Evolutionary conservation across 2,888 invertebrate genomes (phyloP).

Genomic region (Hypercompe scribonia): DNA sequence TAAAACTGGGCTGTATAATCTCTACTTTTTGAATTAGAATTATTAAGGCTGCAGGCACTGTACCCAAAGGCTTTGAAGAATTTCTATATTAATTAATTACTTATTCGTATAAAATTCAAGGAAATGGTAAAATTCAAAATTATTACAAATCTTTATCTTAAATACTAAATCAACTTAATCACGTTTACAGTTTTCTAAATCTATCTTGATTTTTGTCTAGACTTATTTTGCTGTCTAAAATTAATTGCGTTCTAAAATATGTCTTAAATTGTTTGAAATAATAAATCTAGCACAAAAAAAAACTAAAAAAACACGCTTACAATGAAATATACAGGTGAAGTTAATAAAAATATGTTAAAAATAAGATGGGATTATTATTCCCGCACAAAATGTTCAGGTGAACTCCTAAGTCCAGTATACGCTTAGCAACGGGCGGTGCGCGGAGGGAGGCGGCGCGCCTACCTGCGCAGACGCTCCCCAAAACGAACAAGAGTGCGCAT

Average conservation of each 20-base stretch:
- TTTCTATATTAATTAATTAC: neutral
- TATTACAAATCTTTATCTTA: neutral
- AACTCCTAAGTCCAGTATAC: slow-evolving; percentile 54
- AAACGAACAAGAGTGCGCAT: slow-evolving; percentile 85
- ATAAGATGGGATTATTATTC: slow-evolving; percentile 14
- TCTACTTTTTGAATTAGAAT: neutral
- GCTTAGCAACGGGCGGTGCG: slow-evolving; percentile 62
- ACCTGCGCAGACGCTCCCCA: slow-evolving; percentile 85
- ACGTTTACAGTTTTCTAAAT: neutral
- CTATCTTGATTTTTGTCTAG: neutral
- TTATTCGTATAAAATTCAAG: too few relatives aligned
- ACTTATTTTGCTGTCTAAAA: neutral
- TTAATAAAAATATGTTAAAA: too few relatives aligned
- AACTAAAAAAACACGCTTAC: too few relatives aligned
- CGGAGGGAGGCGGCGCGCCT: slow-evolving; percentile 70
- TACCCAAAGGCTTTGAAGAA: neutral
- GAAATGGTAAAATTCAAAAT: neutral
- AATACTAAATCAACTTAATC: neutral
- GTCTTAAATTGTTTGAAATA: neutral
- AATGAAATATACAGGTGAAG: too few relatives aligned
- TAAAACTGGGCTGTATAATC: neutral
- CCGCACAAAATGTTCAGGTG: slow-evolving; percentile 13
- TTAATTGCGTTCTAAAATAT: neutral
- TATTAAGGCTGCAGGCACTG: neutral
- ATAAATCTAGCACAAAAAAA: too few relatives aligned